A percentile compares a stretch with the other conserved stretches of the same genome.
Evolutionary conservation across 2,888 invertebrate genomes (phyloP).

Genomic region (Isotomurus palustris): DNA sequence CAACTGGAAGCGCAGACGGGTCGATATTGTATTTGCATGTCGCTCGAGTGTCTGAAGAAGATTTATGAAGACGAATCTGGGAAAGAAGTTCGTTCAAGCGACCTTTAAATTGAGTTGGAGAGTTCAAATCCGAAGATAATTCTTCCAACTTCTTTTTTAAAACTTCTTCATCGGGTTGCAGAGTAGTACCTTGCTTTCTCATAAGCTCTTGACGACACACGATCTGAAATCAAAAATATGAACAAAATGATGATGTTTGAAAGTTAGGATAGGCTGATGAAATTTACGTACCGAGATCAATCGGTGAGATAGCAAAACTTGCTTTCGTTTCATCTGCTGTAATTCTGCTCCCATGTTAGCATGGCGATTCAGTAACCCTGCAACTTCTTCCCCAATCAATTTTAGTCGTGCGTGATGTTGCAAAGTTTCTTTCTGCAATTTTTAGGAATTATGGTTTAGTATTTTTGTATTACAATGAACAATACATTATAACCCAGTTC

Average conservation of each 20-base stretch:
- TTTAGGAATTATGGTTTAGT: slow-evolving; percentile 24
- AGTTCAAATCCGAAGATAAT: slow-evolving; percentile 78
- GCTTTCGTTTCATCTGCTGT: slow-evolving; percentile 72
- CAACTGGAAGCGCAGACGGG: slow-evolving; percentile 56
- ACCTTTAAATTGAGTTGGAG: slow-evolving; percentile 88
- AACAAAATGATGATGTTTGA: not conserved
- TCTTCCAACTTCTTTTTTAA: slow-evolving; percentile 81
- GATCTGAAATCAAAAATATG: slow-evolving; percentile 57
- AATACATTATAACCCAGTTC: too few relatives aligned
- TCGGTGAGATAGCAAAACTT: slow-evolving; percentile 76
- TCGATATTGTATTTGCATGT: slow-evolving; percentile 76
- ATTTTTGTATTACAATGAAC: too few relatives aligned
- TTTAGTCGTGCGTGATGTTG: slow-evolving; percentile 76
- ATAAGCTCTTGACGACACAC: slow-evolving; percentile 81
- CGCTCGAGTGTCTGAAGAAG: slow-evolving; percentile 54
- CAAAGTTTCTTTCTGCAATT: slow-evolving; percentile 65
- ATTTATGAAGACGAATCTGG: slow-evolving; percentile 69
- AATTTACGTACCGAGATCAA: slow-evolving; percentile 64
- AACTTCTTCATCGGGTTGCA: slow-evolving; percentile 85
- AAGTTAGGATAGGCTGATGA: not conserved
- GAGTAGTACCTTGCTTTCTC: slow-evolving; percentile 78
- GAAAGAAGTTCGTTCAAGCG: slow-evolving; percentile 85
- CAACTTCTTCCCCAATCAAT: slow-evolving; percentile 71
- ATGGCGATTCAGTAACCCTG: slow-evolving; percentile 72
- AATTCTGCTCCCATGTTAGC: slow-evolving; percentile 74